phyloP scores from a whole-genome alignment of 2,797 vertebrate species.

The Sebastolobus alascanus region DNA sequence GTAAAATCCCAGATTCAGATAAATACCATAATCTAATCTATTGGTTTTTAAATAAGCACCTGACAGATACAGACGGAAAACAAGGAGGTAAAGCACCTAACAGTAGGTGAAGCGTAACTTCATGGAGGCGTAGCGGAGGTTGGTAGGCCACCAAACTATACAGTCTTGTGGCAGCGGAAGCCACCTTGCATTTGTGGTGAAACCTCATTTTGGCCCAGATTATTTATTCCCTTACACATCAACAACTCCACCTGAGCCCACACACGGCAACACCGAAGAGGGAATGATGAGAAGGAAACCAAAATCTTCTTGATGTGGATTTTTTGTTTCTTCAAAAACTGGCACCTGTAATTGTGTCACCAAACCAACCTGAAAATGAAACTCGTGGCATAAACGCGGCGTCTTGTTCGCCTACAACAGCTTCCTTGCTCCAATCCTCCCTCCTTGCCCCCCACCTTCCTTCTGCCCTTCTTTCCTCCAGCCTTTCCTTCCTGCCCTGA shows the following conservation, averaged over 20 bases:
- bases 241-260: conserved; percentile 25
- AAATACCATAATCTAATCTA: neutral
- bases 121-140: neutral
- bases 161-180: conserved; percentile 28
- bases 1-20: conserved; percentile 1
- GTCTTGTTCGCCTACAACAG: conserved; percentile 12
- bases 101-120: conserved; percentile 7
- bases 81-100: conserved; percentile 14
- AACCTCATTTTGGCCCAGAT: conserved; percentile 33
- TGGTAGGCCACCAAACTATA: conserved; percentile 37
- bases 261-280: conserved; percentile 23
- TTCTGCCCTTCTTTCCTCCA: neutral
- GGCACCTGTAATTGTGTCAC: conserved; percentile 51
- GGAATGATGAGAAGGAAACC: conserved; percentile 43
- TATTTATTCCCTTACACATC: conserved; percentile 48
- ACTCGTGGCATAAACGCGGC: neutral
- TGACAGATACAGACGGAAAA: neutral
- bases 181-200: conserved; percentile 31
- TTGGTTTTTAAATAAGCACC: neutral
- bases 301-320: conserved; percentile 52
- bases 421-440: conserved; percentile 44
- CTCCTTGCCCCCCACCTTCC: neutral
- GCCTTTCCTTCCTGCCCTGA: conserved; percentile 28
- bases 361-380: conserved; percentile 18
- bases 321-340: conserved; percentile 37